Conservation (phyloP, 2,888 invertebrate species). For the Gandaritis pyraliata region DNA sequence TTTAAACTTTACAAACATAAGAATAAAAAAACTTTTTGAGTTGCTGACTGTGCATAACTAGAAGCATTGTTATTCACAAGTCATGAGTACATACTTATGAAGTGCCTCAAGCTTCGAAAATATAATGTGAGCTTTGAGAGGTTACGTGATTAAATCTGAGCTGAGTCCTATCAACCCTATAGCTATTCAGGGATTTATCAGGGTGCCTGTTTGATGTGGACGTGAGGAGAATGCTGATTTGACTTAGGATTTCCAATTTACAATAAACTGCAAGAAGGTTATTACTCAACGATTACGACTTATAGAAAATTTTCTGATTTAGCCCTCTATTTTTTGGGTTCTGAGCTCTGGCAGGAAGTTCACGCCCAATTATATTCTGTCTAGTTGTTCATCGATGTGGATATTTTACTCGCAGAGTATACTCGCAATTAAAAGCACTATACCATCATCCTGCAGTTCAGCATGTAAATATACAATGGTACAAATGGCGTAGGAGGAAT, state of each 20-base stretch:
- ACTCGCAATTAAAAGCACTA: no score
- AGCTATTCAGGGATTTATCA: constrained; percentile 13
- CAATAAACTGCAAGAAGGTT: neutral
- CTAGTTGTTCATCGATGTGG: no score
- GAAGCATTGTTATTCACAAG: constrained; percentile 6
- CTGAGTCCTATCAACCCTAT: constrained; percentile 3
- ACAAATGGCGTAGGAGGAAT: no score
- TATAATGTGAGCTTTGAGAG: constrained; percentile 6
- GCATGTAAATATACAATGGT: no score
- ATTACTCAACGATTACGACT: neutral
- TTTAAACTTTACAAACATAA: no score
- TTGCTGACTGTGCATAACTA: no score
- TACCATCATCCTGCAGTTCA: no score
- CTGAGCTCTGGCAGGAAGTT: no score
- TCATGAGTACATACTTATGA: neutral
- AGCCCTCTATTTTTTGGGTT: no score
- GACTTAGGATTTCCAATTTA: constrained; percentile 1
- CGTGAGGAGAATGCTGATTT: constrained; percentile 9
- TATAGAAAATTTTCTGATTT: no score
- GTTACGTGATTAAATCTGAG: constrained; percentile 8
- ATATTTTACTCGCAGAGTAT: no score
- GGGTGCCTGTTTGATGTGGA: constrained; percentile 1
- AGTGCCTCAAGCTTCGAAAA: constrained; percentile 1
- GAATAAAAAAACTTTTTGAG: no score
- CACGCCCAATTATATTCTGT: neutral